Base-by-base conservation (phyloP, 2,113 vertebrate species). In the Ceyx margarethae region DNA sequence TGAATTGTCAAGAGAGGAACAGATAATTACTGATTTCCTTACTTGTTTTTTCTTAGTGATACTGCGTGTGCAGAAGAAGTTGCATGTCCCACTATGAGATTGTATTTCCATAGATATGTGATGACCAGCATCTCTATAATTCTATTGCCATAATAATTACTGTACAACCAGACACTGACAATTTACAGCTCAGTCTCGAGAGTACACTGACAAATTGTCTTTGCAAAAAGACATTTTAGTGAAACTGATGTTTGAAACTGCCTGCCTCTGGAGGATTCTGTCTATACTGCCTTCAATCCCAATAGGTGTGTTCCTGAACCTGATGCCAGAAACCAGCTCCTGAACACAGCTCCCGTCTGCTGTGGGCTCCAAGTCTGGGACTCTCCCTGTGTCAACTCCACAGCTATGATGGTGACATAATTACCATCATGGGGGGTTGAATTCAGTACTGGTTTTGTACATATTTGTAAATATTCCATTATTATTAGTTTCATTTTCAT, bases 11-110 rank as follows among this genome's bases (percentile, higher is more conserved):
- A 37, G 40, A 79, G 18, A 9, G 5, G 31, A 56, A 69, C 5
- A 62, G 29, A 20, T 8, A 50, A 15, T 20, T 81, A 19, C 7
- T 13, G 26, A 31, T 66, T 71, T 83, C 29, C 12, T 71, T 64
- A 58, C 20, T 88, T 73, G 28, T 46, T 22, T 35, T 21, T 7
- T 43, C 42, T 45, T 51, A 46, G 16, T 60, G 46, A 58, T 40
- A 35, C 15, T 5, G 25, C 35, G 10, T 16, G 8, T 5, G 7
- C 15, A 54, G 48, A 67, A 89, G 26, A 11, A 16, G 11, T 5
- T 46, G 5, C 6, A 2, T 13, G 15, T 67, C 21, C 37, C 5
- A 42, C 3, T 4, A 19, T 3, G 3, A 81, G 18, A 50, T 0
- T 48, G 26, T 6, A 33, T 64, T 53, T 56, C 57, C 33, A 19